phyloP scores from a whole-genome alignment of 2,113 vertebrate species.

The Cercocebus atys region DNA sequence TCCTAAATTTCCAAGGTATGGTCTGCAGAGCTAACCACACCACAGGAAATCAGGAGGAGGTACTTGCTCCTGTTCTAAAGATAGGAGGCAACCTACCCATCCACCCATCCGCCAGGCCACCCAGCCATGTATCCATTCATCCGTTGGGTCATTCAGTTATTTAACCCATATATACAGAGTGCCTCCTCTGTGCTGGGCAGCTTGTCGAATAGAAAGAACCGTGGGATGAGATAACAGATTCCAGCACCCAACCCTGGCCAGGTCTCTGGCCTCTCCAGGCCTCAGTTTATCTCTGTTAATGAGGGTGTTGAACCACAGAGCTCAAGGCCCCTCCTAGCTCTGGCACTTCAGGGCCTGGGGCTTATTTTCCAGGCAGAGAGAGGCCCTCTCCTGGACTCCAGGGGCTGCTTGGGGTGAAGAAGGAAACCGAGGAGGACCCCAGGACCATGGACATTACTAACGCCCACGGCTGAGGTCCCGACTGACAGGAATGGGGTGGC shows the following conservation, averaged over 20 bases:
- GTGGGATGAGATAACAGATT: neutral
- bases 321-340: neutral
- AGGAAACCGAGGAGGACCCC: neutral
- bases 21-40: neutral
- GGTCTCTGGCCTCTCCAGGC: neutral
- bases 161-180: neutral
- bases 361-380: neutral
- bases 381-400: neutral
- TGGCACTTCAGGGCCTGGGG: neutral
- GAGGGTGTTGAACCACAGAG: neutral
- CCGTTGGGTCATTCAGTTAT: neutral
- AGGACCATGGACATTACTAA: neutral
- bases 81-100: neutral
- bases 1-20: constrained; percentile 5
- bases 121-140: neutral
- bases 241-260: neutral
- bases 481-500: neutral
- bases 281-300: neutral
- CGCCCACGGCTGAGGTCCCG: neutral
- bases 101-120: too few relatives aligned
- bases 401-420: neutral
- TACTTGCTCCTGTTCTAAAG: neutral
- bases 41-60: neutral
- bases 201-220: neutral
- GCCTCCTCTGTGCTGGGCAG: neutral